Evolutionary conservation across 2,888 invertebrate genomes (phyloP).

Genomic region (Drosophila meridionalis): DNA sequence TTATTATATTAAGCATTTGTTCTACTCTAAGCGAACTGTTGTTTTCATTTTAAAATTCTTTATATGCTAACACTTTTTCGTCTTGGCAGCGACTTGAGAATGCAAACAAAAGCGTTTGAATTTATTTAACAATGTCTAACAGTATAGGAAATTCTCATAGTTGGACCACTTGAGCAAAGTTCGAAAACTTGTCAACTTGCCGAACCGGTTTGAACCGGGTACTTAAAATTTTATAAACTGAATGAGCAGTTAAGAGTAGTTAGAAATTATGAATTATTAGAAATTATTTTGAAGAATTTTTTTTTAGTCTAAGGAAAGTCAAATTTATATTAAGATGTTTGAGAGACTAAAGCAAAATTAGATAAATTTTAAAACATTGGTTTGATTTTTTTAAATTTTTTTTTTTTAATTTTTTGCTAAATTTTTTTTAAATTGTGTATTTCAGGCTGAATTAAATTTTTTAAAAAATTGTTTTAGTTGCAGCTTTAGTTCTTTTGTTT

Average conservation of each 20-base stretch:
- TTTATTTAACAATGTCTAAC: not conserved
- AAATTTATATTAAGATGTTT: too few species aligned
- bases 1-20: not conserved
- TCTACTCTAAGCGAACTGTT: not conserved
- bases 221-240: not conserved
- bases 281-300: not conserved
- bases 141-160: constrained; percentile 1
- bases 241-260: not conserved
- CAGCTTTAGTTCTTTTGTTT: not conserved
- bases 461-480: not conserved
- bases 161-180: constrained; percentile 3
- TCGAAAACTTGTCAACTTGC: not conserved
- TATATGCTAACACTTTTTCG: not conserved
- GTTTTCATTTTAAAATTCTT: not conserved
- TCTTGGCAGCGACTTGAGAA: not conserved
- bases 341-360: too few species aligned
- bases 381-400: too few species aligned
- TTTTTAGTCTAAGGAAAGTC: not conserved
- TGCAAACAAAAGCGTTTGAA: not conserved
- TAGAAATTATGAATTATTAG: not conserved
- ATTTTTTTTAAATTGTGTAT: too few species aligned
- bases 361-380: too few species aligned
- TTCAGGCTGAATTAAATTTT: too few species aligned
- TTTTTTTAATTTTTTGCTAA: too few species aligned
- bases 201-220: not conserved